Evolutionary conservation across 2,113 vertebrate genomes (phyloP), one percentile per base, ranked within the genome.

Genomic region (Python bivittatus): DNA sequence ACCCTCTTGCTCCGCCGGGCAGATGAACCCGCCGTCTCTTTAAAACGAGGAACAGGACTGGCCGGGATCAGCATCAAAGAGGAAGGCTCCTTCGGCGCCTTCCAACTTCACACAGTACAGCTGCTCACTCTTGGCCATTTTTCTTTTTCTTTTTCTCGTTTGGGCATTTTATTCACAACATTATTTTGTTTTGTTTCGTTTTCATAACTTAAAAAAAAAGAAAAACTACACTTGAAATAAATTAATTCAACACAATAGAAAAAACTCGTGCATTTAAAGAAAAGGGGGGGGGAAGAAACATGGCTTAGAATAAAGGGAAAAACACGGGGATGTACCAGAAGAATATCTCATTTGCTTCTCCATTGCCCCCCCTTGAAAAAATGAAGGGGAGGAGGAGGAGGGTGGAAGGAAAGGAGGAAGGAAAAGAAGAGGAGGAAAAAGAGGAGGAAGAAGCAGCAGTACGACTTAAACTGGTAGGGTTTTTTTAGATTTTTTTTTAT

Each of bases 91-190:
- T 2, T 8, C 20, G 33, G 6, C 38, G 6, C 48, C 48, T 79
- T 79, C 17, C 68, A 9, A 42, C 29, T 85, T 92, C 84, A 86
- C 79, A 94, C 95, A 94, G 93, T 94, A 88, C 68, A 79, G 94
- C 90, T 6, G 91, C 20, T 68, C 79, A 60, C n/a, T 52, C 23
- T 4, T 13, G 52, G 29, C 23, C 90, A 88, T 25, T 86, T 86
- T 83, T 29, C 54, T 52, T 48, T 91, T 94, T 7, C 48, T 88
- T 94, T 92, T 57, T 53, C 42, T 93, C 90, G 93, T 93, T 93
- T 27, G 92, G 38, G 0, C 44, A 97, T 98, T 98, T 98, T 98
- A 99, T 99, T 98, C 98, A 99, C 98, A 98, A 98, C 56, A 84
- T 88, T 97, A 98, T 97, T 96, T 95, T 94, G 91, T 96, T 96